Conservation (phyloP, 2,888 invertebrate species). For the Cantharis rufa region DNA sequence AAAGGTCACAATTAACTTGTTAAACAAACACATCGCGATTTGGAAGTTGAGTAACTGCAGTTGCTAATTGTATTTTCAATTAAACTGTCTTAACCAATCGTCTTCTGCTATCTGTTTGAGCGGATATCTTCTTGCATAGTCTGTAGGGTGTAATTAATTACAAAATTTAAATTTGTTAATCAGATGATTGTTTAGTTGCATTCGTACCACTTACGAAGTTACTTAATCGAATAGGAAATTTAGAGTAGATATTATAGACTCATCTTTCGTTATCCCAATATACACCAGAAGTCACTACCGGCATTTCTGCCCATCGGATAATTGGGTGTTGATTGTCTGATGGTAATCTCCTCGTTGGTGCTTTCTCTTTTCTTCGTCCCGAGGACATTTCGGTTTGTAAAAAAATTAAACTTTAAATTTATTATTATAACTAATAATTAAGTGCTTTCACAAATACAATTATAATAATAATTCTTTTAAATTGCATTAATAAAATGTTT, state of each 20-base stretch:
- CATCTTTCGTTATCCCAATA: neutral
- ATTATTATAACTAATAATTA: neutral
- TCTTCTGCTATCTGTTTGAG: neutral
- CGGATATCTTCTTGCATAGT: neutral
- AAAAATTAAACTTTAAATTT: neutral
- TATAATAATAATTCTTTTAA: neutral
- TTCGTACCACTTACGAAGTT: neutral
- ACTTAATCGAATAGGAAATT: neutral
- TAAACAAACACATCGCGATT: neutral
- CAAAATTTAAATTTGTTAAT: neutral
- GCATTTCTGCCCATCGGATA: neutral
- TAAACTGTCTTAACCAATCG: constrained; percentile 2
- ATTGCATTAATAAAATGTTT: neutral
- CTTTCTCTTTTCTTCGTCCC: neutral
- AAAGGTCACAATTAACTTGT: neutral
- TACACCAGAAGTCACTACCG: neutral
- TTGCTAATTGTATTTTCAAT: neutral
- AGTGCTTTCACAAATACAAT: neutral
- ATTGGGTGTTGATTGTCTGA: neutral
- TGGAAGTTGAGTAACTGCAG: neutral
- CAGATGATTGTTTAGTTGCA: neutral
- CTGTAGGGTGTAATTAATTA: neutral
- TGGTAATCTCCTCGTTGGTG: neutral
- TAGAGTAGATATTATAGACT: neutral
- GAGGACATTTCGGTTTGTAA: neutral